Conservation (phyloP, 2,888 invertebrate genomes). For the Drosophila pseudotalamancana region DNA sequence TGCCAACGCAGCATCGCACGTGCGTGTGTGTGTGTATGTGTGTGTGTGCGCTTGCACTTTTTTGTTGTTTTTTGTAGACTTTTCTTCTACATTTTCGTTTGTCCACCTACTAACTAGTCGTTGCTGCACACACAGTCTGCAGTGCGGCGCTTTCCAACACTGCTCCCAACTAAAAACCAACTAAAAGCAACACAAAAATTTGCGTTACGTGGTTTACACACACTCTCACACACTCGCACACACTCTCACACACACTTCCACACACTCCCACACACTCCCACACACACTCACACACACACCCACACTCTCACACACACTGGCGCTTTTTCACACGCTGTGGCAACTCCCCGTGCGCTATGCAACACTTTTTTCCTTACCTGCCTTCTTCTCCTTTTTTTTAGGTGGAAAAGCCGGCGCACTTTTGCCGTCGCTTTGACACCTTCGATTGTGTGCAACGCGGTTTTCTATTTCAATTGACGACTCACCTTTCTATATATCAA, state of each 20-base stretch:
- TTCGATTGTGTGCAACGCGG: slow-evolving; percentile 69
- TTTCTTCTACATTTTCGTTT: slow-evolving; percentile 57
- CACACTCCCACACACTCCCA: slow-evolving; percentile 10
- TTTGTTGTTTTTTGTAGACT: slow-evolving; percentile 49
- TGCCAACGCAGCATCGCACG: slow-evolving; percentile 50
- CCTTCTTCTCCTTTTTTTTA: slow-evolving; percentile 14
- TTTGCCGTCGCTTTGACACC: slow-evolving; percentile 78
- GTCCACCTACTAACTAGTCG: slow-evolving; percentile 75
- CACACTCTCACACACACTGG: slow-evolving; percentile 3
- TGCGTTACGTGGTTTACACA: slow-evolving; percentile 30
- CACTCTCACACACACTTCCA: slow-evolving; percentile 1
- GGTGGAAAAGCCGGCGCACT: slow-evolving; percentile 65
- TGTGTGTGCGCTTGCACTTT: slow-evolving; percentile 28
- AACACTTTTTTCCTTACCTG: slow-evolving; percentile 58
- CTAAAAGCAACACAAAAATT: slow-evolving; percentile 42
- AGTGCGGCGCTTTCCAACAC: slow-evolving; percentile 21
- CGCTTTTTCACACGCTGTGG: slow-evolving; percentile 65
- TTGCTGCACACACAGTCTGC: slow-evolving; percentile 19
- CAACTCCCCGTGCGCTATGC: slow-evolving; percentile 79
- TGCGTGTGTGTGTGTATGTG: background rate
- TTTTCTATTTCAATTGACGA: slow-evolving; percentile 80
- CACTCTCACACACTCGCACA: slow-evolving; percentile 14
- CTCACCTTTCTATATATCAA: slow-evolving; percentile 30
- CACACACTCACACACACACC: slow-evolving; percentile 3
- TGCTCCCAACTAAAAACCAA: slow-evolving; percentile 15